Evolutionary conservation across 2,113 vertebrate genomes (phyloP), one percentile per base, ranked within the genome.

Genomic region (Leptocoma aspasia): DNA sequence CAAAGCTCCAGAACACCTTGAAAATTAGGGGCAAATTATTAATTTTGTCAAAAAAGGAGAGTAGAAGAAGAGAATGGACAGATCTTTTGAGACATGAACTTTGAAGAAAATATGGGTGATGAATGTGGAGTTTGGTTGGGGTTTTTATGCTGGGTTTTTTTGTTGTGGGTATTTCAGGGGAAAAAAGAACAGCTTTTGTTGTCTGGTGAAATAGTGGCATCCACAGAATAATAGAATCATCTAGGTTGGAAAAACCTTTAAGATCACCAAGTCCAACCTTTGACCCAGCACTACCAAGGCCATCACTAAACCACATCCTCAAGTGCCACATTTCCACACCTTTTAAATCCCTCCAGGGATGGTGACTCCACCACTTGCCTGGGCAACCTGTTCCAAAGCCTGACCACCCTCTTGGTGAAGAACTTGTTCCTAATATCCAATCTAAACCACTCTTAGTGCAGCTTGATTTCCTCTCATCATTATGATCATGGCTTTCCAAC

Each of bases 71-170:
- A 30, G 33, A 80, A 53, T 47, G 16, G 30, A 26, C 17, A 68
- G 10, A 4, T 26, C 18, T 56, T 77, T 70, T 47, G 20, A 70
- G 37, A 71, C 3, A 13, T 23, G 42, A 73, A 27, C 15, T 66
- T 65, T 83, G 72, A 84, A 83, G 28, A 54, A 70, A 83, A 82
- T 14, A 30, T 1, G 2, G 35, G 6, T 26, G 16, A 64, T 15
- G 3, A 68, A 52, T 5, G 10, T 20, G 52, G 1, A 2, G 0
- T 5, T 31, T 78, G 72, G 33, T 8, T 49, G 49, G 30, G 7
- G 3, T 0, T 17, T 63, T 61, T 49, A 35, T 17, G 2, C 23
- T 66, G 13, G 0, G 8, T 41, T 54, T 33, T 23, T 22, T 42
- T 57, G 5, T 35, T 53, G 12, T 27, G 66, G 13, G 1, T 4